phyloP scores from a whole-genome alignment of 2,113 vertebrate genomes.

The Oreochromis aureus region DNA sequence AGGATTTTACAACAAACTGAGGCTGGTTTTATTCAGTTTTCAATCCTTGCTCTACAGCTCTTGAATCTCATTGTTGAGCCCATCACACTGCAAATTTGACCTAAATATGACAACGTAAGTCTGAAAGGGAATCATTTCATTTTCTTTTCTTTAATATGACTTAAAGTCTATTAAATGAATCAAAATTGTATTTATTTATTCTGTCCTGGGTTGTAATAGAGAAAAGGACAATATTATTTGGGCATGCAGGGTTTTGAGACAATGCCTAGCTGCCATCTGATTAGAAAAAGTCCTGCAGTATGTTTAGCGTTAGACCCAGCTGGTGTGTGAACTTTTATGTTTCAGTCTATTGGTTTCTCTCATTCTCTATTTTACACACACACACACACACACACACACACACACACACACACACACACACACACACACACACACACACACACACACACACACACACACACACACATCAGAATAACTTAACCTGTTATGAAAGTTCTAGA shows the following conservation, averaged over 20 bases:
- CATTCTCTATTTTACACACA: background rate
- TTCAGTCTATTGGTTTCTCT: background rate
- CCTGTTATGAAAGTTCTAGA: background rate
- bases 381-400: background rate
- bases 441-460: background rate
- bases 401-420: background rate
- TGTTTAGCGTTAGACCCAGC: constrained; percentile 16
- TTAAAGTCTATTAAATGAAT: background rate
- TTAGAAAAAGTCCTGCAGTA: background rate
- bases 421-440: background rate
- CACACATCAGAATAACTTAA: background rate
- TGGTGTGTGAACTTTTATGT: constrained; percentile 27
- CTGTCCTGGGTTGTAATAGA: background rate
- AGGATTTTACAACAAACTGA: background rate
- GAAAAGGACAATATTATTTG: background rate
- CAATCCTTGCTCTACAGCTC: background rate
- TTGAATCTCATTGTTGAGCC: background rate
- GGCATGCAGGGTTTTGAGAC: background rate
- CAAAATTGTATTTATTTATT: background rate
- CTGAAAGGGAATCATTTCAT: background rate
- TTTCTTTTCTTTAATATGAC: background rate
- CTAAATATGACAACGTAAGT: background rate
- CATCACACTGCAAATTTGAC: background rate
- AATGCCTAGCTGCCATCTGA: background rate
- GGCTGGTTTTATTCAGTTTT: background rate